Conservation (phyloP, 2,113 vertebrate genomes). For the Nyctereutes procyonoides region DNA sequence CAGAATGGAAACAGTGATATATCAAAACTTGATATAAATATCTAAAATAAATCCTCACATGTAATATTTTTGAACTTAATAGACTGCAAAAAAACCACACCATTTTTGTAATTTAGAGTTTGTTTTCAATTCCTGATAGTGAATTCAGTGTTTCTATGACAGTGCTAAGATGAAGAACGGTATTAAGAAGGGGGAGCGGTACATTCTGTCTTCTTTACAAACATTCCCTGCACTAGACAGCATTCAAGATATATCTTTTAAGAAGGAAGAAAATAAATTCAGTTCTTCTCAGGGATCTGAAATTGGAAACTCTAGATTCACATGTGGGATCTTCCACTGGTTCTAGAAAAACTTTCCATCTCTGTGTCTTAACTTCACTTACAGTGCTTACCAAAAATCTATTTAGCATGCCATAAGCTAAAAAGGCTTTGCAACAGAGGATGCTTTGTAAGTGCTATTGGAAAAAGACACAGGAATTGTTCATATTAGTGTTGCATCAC, state of each 20-base stretch:
- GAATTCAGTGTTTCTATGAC: background rate
- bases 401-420: background rate
- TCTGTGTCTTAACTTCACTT: background rate
- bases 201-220: background rate
- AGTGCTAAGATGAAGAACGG: background rate
- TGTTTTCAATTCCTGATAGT: background rate
- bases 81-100: background rate
- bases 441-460: background rate
- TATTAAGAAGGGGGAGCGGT: background rate
- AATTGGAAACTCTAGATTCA: background rate
- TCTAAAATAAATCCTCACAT: constrained; percentile 53
- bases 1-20: background rate
- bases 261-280: background rate
- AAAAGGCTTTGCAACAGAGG: background rate
- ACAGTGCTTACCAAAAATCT: background rate
- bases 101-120: background rate
- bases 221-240: background rate
- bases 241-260: background rate
- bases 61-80: background rate
- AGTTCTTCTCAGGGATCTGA: background rate
- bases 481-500: background rate
- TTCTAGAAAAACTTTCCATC: background rate
- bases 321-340: background rate
- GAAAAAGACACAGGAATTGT: background rate
- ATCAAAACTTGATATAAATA: constrained; percentile 41